Conservation (phyloP, 2,888 invertebrate species). For the Elgonia sp. region DNA sequence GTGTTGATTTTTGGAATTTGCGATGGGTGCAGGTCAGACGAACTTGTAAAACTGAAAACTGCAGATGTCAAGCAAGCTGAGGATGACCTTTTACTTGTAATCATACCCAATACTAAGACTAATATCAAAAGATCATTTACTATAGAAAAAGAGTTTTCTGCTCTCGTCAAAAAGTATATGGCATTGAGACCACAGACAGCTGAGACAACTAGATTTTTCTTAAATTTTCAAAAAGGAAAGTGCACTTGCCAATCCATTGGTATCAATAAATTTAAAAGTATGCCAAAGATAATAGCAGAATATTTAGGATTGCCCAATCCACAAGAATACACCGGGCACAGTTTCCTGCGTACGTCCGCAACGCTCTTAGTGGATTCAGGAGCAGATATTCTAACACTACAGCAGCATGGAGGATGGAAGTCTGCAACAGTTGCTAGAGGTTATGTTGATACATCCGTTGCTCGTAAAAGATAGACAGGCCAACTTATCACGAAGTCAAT, state of each 20-base stretch:
- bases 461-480: too few species aligned
- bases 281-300: slow-evolving; percentile 68
- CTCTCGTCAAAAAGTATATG: too few species aligned
- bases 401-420: slow-evolving; percentile 61
- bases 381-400: slow-evolving; percentile 54
- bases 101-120: too few species aligned
- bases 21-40: not conserved
- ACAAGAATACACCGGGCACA: slow-evolving; percentile 72
- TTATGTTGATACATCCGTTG: not conserved
- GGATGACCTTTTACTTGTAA: not conserved
- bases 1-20: not conserved
- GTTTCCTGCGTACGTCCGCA: slow-evolving; percentile 72
- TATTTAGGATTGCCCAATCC: slow-evolving; percentile 73
- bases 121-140: too few species aligned
- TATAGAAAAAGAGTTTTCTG: too few species aligned
- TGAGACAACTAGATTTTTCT: too few species aligned
- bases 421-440: slow-evolving; percentile 58
- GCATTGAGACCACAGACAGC: too few species aligned
- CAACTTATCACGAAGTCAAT: too few species aligned
- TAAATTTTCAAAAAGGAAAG: slow-evolving; percentile 74
- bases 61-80: not conserved
- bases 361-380: slow-evolving; percentile 68
- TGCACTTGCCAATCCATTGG: slow-evolving; percentile 69
- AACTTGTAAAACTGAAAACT: not conserved
- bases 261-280: slow-evolving; percentile 70